Evolutionary conservation across 2,797 vertebrate genomes (phyloP), one percentile per base, ranked within the genome.

Genomic region (Eurystomus glaucurus): DNA sequence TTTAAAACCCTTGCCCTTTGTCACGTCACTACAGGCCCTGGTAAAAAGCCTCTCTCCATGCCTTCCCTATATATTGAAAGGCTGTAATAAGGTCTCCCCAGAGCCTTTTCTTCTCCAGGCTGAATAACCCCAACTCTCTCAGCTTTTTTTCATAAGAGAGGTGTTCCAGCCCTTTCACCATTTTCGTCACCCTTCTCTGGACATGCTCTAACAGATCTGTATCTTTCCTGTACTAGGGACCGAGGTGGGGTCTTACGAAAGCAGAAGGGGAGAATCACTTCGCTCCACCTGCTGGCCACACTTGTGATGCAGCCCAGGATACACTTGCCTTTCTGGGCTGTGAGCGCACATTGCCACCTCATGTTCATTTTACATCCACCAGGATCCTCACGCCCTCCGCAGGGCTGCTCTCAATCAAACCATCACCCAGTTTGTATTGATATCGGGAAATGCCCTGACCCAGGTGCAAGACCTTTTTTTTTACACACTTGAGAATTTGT

Each of bases 81-180:
- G 5, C 31, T 1, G 0, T 8, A 26, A 10, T 39, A 72, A 66
- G 4, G 17, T 72, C 33, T 66, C 18, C 33, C 3, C 2, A 1
- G 29, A 35, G 51, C 21, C 31, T 72, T 52, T 13, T 58, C 11
- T 65, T 66, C 35, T 65, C 12, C 48, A 68, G 33, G 14, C 31
- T 68, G 33, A 25, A 35, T 13, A 35, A 43, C 2, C 9, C 6
- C 17, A 60, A 15, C 9, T 43, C 9, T 51, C 37, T 64, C 61
- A 74, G 31, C 5, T 6, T 43, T n/a, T 69, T 69, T 20, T 86
- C 20, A 45, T 3, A 50, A 20, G 19, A 69, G 19, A 80, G 48
- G 10, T 17, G 18, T 39, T 74, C n/a, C 26, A 61, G 8, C 18
- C 8, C 15, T 85, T 35, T 35, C 20, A 43, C 28, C 8, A 48